Conservation (phyloP, 2,888 invertebrate species). For the Drosophila pseudotakahashii region DNA sequence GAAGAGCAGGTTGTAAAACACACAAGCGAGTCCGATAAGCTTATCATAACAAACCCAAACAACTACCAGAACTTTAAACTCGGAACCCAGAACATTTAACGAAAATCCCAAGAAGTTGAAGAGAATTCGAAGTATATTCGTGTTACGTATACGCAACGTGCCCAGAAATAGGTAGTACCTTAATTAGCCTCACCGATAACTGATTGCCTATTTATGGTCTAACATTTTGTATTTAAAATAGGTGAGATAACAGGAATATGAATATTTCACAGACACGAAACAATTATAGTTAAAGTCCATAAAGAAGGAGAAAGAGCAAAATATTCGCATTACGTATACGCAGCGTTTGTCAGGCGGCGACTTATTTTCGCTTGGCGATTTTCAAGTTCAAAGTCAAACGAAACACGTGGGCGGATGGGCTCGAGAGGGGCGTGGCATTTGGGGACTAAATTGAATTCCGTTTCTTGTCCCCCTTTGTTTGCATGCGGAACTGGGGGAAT, state of each 20-base stretch:
- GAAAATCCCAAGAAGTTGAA: neutral
- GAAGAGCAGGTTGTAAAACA: conserved; percentile 6
- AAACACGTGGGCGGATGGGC: conserved; percentile 7
- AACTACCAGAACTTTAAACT: neutral
- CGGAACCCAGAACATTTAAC: too few species aligned
- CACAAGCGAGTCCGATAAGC: neutral
- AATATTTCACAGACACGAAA: neutral
- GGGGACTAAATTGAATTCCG: conserved; percentile 16
- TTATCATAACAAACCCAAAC: neutral
- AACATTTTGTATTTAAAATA: neutral
- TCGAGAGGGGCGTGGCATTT: neutral
- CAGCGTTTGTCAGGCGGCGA: conserved; percentile 4
- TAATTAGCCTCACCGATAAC: neutral
- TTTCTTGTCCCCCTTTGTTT: neutral
- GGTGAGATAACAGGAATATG: neutral
- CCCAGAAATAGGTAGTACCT: neutral
- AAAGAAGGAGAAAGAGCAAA: neutral
- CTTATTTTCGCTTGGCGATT: neutral
- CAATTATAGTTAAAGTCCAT: neutral
- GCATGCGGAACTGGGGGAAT: conserved; percentile 31
- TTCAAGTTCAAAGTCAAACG: conserved; percentile 61
- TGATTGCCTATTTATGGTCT: neutral
- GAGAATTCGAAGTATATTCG: neutral
- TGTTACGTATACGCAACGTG: conserved; percentile 10
- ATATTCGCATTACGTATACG: conserved; percentile 27